A percentile compares a stretch with the other conserved stretches of the same genome.
phyloP scores from a whole-genome alignment of 2,888 invertebrate species.

The Tanypteryx hageni region DNA sequence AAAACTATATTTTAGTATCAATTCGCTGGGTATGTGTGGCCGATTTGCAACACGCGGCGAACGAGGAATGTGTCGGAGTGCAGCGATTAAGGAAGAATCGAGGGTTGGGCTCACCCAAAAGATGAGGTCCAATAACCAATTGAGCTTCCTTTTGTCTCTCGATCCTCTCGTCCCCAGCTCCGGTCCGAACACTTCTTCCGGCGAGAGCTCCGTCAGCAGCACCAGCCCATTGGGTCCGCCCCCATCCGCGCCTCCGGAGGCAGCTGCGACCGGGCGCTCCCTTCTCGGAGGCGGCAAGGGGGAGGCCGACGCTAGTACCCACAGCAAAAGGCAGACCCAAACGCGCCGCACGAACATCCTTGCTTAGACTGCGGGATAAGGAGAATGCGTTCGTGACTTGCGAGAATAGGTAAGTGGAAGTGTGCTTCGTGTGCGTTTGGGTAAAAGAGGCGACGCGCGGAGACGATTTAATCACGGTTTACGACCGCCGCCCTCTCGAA shows the following conservation, averaged over 20 bases:
- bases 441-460: too few relatives aligned
- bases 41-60: neutral
- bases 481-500: too few relatives aligned
- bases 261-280: neutral
- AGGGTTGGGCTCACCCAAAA: neutral
- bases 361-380: neutral
- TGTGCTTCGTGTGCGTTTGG: too few relatives aligned
- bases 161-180: constrained; percentile 3
- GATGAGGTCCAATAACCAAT: constrained; percentile 21
- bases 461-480: too few relatives aligned
- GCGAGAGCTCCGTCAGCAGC: constrained; percentile 18
- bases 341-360: neutral
- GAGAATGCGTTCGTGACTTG: neutral
- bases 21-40: too few relatives aligned
- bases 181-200: constrained; percentile 39
- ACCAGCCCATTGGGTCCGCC: neutral
- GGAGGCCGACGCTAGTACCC: neutral
- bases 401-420: too few relatives aligned
- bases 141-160: constrained; percentile 51
- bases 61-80: neutral
- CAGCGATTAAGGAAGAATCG: too few relatives aligned
- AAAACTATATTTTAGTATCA: neutral
- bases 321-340: neutral
- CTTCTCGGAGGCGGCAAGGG: neutral
- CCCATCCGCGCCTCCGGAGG: neutral